Evolutionary conservation across 2,888 invertebrate species (phyloP).

Genomic region (Cheilosia soror): DNA sequence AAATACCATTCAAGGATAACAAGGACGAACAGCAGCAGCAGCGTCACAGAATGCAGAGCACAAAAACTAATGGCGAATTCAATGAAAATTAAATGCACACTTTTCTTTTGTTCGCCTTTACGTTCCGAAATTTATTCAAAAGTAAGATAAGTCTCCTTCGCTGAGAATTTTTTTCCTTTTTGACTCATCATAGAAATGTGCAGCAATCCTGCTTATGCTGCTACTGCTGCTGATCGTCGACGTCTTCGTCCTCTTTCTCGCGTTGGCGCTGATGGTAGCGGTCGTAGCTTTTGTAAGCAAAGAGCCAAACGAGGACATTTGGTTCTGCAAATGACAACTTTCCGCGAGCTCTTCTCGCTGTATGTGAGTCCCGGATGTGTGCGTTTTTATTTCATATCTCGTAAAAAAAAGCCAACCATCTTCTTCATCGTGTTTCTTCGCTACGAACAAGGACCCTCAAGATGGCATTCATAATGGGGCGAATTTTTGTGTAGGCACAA

Average conservation of each 20-base stretch:
- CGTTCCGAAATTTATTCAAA: slow-evolving; percentile 73
- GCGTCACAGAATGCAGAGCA: slow-evolving; percentile 25
- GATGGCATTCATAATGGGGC: slow-evolving; percentile 66
- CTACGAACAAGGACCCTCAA: slow-evolving; percentile 52
- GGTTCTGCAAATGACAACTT: slow-evolving; percentile 72
- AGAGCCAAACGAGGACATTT: slow-evolving; percentile 70
- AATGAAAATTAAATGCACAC: slow-evolving; percentile 76
- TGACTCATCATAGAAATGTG: slow-evolving; percentile 33
- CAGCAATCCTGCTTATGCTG: slow-evolving; percentile 40
- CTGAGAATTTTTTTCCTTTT: slow-evolving; percentile 6
- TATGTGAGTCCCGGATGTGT: slow-evolving; percentile 41
- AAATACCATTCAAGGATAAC: slow-evolving; percentile 64
- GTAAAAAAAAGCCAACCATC: slow-evolving; percentile 11
- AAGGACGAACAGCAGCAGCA: slow-evolving; percentile 54
- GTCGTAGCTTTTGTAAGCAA: slow-evolving; percentile 58
- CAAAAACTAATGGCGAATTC: slow-evolving; percentile 69
- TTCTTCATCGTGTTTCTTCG: slow-evolving; percentile 36
- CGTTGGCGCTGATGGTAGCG: slow-evolving; percentile 16
- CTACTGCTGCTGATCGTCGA: slow-evolving; percentile 48
- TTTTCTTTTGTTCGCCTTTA: slow-evolving; percentile 74
- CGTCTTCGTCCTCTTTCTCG: slow-evolving; percentile 18
- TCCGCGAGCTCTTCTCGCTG: slow-evolving; percentile 31
- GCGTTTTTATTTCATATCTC: slow-evolving; percentile 56
- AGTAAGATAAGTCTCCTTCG: slow-evolving; percentile 68
- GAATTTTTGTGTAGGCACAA: slow-evolving; percentile 50